Conservation (phyloP, 2,888 invertebrate species). For the Apamea anceps region DNA sequence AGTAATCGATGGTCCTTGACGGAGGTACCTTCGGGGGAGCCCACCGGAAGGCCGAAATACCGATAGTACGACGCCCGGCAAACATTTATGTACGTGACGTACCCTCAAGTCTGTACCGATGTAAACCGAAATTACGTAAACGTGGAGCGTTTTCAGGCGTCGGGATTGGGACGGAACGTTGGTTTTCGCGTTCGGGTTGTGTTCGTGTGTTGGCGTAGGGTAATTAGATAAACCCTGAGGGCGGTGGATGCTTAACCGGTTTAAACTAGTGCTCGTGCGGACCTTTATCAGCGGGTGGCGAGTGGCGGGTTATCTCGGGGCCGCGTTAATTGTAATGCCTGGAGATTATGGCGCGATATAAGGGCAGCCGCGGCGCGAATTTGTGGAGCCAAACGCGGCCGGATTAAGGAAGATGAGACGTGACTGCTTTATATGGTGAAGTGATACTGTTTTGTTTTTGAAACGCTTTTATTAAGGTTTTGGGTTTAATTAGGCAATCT, state of each 20-base stretch:
- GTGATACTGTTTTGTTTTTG: slow-evolving; percentile 54
- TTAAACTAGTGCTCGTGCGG: slow-evolving; percentile 86
- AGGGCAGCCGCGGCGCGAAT: slow-evolving; percentile 73
- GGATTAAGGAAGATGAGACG: slow-evolving; percentile 76
- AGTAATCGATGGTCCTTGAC: slow-evolving; percentile 87
- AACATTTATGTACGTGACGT: slow-evolving; percentile 87
- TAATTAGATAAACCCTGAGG: slow-evolving; percentile 90
- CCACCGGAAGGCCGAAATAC: slow-evolving; percentile 80
- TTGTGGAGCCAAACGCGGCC: slow-evolving; percentile 66
- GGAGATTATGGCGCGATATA: slow-evolving; percentile 87
- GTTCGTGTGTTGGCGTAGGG: slow-evolving; percentile 82
- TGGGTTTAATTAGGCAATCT: neutral
- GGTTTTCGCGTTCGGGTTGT: slow-evolving; percentile 64
- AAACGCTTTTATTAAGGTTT: slow-evolving; percentile 38
- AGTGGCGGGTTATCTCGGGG: slow-evolving; percentile 88
- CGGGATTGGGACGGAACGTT: slow-evolving; percentile 71
- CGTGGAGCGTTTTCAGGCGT: slow-evolving; percentile 76
- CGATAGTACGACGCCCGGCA: slow-evolving; percentile 79
- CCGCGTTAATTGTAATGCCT: slow-evolving; percentile 90
- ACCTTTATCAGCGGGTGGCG: slow-evolving; percentile 89
- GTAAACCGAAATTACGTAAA: slow-evolving; percentile 77
- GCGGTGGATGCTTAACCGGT: slow-evolving; percentile 88
- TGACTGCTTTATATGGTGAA: slow-evolving; percentile 69
- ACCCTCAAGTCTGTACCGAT: slow-evolving; percentile 72
- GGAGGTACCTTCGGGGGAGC: slow-evolving; percentile 75